phyloP scores from a whole-genome alignment of 2,888 invertebrate genomes.

The Cerastoderma edule region DNA sequence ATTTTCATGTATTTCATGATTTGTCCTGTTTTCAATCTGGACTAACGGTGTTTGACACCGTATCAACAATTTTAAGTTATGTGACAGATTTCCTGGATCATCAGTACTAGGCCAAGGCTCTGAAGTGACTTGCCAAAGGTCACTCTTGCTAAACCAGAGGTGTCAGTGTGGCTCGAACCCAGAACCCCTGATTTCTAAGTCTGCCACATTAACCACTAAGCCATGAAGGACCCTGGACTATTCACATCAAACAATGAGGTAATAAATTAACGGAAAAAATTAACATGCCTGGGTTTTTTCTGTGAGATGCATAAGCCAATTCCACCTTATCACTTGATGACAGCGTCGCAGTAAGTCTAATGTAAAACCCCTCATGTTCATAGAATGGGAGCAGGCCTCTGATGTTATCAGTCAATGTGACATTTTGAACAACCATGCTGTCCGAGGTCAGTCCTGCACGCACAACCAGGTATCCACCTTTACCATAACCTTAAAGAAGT shows the following conservation, averaged over 20 bases:
- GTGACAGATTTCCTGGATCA: too few species aligned
- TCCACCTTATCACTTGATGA: conserved; percentile 44
- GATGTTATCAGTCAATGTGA: conserved; percentile 29
- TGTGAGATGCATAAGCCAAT: conserved; percentile 61
- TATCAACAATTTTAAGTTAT: too few species aligned
- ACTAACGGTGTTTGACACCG: too few species aligned
- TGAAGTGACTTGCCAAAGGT: too few species aligned
- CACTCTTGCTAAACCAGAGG: too few species aligned
- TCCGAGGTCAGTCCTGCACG: conserved; percentile 60
- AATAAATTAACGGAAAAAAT: neutral
- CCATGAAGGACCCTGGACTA: too few species aligned
- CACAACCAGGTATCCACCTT: conserved; percentile 45
- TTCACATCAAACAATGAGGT: too few species aligned
- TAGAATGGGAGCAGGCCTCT: conserved; percentile 24
- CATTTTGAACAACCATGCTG: conserved; percentile 30
- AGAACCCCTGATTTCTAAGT: too few species aligned
- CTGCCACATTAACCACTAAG: too few species aligned
- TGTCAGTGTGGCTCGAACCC: neutral
- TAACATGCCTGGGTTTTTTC: conserved; percentile 7
- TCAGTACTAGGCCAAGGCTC: neutral
- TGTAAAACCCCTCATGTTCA: conserved; percentile 59
- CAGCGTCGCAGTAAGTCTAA: conserved; percentile 57
- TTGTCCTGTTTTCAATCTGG: too few species aligned
- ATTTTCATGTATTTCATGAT: too few species aligned
- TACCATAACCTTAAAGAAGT: conserved; percentile 17